These are phyloP conservation scores for Chaenodraco wilsoni DNA, from an alignment of 2,797 vertebrate species.

Conservation along the genomic window DNA sequence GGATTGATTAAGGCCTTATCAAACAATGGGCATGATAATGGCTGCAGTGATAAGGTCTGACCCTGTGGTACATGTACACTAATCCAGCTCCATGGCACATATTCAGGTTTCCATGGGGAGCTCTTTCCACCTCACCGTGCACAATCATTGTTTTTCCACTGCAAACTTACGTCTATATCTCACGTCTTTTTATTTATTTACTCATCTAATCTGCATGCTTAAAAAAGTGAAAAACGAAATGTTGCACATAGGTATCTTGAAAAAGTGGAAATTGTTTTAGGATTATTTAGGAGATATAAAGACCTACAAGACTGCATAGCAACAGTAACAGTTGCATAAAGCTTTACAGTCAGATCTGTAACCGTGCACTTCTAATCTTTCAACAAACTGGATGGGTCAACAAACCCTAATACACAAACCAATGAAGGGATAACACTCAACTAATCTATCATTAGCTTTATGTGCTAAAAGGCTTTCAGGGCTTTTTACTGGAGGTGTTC, in stretches of 20 bases:
- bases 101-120: conserved; percentile 71
- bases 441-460: background rate
- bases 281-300: background rate
- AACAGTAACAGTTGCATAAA: background rate
- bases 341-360: background rate
- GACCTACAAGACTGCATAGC: background rate
- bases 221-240: conserved; percentile 1
- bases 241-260: conserved; percentile 6
- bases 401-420: conserved; percentile 2
- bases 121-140: conserved; percentile 59
- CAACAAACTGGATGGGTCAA: conserved; percentile 9
- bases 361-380: conserved; percentile 18
- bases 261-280: conserved; percentile 13
- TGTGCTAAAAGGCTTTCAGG: conserved; percentile 22
- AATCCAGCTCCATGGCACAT: conserved; percentile 64
- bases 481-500: conserved; percentile 9
- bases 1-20: conserved; percentile 51
- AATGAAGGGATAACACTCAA: background rate
- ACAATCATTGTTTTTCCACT: conserved; percentile 49
- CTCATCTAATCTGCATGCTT: conserved; percentile 20
- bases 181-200: conserved; percentile 14
- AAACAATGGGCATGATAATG: conserved; percentile 45
- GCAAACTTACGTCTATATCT: background rate
- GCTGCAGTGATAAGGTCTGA: conserved; percentile 65
- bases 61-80: conserved; percentile 58